Evolutionary conservation across 2,113 vertebrate genomes (phyloP).

Genomic region (Vimba vimba): DNA sequence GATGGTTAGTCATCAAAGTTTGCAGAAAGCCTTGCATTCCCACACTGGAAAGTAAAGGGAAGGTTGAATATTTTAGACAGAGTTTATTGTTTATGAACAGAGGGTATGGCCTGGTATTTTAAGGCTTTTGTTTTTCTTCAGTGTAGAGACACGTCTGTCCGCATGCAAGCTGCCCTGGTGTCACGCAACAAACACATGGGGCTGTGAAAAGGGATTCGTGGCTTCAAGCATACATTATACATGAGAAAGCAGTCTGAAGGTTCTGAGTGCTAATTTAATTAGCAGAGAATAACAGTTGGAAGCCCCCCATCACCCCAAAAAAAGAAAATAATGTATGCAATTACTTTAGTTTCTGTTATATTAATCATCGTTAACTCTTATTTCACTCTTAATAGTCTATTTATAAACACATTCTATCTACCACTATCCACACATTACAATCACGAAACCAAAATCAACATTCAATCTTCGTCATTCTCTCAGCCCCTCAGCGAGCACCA

Average conservation of each 20-base stretch:
- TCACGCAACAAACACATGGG: slow-evolving; percentile 60
- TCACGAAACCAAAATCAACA: no score
- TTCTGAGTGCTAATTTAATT: background rate
- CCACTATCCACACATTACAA: no score
- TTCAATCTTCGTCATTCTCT: no score
- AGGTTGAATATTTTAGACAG: slow-evolving; percentile 64
- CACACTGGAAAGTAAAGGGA: slow-evolving; percentile 56
- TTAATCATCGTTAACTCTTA: no score
- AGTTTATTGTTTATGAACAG: slow-evolving; percentile 58
- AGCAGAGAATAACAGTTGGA: no score
- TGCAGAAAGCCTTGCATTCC: slow-evolving; percentile 56
- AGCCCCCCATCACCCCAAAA: no score
- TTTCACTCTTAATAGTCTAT: background rate
- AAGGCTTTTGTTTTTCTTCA: slow-evolving; percentile 49
- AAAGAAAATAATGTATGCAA: no score
- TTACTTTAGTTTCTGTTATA: no score
- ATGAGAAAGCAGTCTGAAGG: background rate
- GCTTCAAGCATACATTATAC: background rate
- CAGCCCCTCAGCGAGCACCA: no score
- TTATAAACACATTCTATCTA: background rate
- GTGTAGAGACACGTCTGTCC: slow-evolving; percentile 51
- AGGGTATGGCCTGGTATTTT: slow-evolving; percentile 48
- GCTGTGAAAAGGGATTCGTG: background rate
- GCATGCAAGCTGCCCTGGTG: slow-evolving; percentile 54
- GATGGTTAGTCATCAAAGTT: slow-evolving; percentile 42